Evolutionary conservation across 1,140 invertebrate species (phyloP).

Genomic region (Drosophila pseudoobscura): DNA sequence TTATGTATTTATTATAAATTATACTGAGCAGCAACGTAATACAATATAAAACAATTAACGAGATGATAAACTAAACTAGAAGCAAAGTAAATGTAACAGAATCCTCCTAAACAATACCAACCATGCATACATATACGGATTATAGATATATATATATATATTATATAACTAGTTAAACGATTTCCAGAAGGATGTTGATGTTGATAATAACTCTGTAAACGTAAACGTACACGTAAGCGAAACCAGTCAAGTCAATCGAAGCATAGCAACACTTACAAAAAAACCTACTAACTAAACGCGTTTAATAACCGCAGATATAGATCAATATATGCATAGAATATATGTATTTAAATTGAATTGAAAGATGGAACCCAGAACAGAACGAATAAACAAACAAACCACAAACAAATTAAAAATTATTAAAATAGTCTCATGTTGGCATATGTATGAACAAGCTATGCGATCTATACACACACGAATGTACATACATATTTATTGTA

Average conservation of each 20-base stretch:
- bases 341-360: constrained; percentile 8
- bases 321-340: constrained; percentile 39
- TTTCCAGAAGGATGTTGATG: constrained; percentile 63
- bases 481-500: constrained; percentile 44
- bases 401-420: constrained; percentile 40
- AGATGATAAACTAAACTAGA: constrained; percentile 44
- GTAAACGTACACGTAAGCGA: constrained; percentile 58
- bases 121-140: constrained; percentile 15
- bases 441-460: constrained; percentile 32
- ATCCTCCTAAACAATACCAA: constrained; percentile 74
- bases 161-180: constrained; percentile 62
- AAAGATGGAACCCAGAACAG: constrained; percentile 19
- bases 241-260: constrained; percentile 78
- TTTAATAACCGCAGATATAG: constrained; percentile 70
- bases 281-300: constrained; percentile 63
- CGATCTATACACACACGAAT: constrained; percentile 34
- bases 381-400: constrained; percentile 35
- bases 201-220: constrained; percentile 69
- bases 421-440: constrained; percentile 62
- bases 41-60: constrained; percentile 49
- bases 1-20: constrained; percentile 82
- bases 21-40: constrained; percentile 68
- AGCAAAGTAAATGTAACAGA: constrained; percentile 67
- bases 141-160: no score
- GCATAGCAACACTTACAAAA: constrained; percentile 56